Evolutionary conservation across 2,888 invertebrate genomes (phyloP).

Genomic region (Pristionchus entomophagus): DNA sequence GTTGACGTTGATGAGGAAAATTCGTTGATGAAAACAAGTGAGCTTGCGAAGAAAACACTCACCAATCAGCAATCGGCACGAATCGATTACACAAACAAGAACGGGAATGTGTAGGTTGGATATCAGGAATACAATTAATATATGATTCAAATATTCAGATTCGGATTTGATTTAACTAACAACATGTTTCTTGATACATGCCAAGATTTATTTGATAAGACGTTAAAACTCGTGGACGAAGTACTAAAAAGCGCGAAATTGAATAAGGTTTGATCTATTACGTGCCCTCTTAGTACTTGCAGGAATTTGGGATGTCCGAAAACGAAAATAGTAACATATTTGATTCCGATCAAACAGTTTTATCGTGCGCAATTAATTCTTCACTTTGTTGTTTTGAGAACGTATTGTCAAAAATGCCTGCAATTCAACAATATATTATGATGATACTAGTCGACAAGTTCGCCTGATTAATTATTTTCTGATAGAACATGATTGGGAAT

Average conservation of each 20-base stretch:
- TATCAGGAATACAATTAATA: background rate
- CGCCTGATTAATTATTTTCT: too few species aligned
- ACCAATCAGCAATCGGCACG: background rate
- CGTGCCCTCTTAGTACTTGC: too few species aligned
- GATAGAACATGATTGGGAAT: too few species aligned
- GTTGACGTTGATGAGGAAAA: too few species aligned
- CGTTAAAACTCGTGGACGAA: background rate
- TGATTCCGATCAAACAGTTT: too few species aligned
- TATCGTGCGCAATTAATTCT: too few species aligned
- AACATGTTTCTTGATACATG: background rate
- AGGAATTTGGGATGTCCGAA: background rate
- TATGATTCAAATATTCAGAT: background rate
- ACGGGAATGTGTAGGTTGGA: background rate
- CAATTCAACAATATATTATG: too few species aligned
- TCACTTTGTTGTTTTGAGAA: too few species aligned
- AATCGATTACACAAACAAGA: background rate
- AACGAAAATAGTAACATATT: too few species aligned
- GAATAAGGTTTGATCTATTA: background rate
- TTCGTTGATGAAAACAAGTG: background rate
- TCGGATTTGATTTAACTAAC: background rate
- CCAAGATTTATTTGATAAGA: background rate
- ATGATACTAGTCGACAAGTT: too few species aligned
- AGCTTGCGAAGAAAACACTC: background rate
- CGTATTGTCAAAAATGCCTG: too few species aligned
- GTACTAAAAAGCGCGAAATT: background rate